A percentile compares a stretch with the other conserved stretches of the same genome.
phyloP scores from a whole-genome alignment of 2,797 vertebrate species.

The Ctenopoma multispine region DNA sequence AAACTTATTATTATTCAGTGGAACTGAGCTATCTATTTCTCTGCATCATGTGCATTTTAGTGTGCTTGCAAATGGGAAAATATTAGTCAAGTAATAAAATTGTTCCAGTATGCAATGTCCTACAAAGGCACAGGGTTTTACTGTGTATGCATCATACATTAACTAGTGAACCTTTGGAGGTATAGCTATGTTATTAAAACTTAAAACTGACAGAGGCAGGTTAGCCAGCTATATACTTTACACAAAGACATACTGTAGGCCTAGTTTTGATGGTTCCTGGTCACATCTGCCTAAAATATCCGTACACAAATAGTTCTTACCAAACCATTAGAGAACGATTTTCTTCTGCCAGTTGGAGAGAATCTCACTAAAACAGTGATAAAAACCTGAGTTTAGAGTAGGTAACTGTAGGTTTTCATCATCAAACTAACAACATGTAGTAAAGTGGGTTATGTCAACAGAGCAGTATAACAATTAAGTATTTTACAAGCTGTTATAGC shows the following conservation, averaged over 20 bases:
- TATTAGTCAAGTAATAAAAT: too few relatives aligned
- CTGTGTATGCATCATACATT: not conserved
- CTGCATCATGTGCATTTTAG: too few relatives aligned
- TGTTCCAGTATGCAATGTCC: too few relatives aligned
- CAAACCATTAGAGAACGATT: slow-evolving; percentile 24
- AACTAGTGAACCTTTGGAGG: not conserved
- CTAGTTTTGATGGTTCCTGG: too few relatives aligned
- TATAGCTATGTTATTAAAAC: too few relatives aligned
- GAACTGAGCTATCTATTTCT: too few relatives aligned
- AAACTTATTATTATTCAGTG: too few relatives aligned
- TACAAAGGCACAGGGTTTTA: too few relatives aligned
- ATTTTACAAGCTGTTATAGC: not conserved
- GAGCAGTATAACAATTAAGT: slow-evolving; percentile 15
- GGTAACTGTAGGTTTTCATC: not conserved
- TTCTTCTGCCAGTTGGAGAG: slow-evolving; percentile 29
- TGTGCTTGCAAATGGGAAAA: too few relatives aligned
- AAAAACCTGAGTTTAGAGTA: not conserved
- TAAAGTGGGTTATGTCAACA: slow-evolving; percentile 10
- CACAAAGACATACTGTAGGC: too few relatives aligned
- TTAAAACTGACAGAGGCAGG: not conserved
- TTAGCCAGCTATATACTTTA: too few relatives aligned
- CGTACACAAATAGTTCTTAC: slow-evolving; percentile 24
- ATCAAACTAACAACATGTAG: not conserved
- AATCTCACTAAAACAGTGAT: slow-evolving; percentile 43
- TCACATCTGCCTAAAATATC: too few relatives aligned